A percentile compares a stretch with the other conserved stretches of the same genome.
Conservation (phyloP, 1,140 invertebrate genomes). For the Drosophila funebris region DNA sequence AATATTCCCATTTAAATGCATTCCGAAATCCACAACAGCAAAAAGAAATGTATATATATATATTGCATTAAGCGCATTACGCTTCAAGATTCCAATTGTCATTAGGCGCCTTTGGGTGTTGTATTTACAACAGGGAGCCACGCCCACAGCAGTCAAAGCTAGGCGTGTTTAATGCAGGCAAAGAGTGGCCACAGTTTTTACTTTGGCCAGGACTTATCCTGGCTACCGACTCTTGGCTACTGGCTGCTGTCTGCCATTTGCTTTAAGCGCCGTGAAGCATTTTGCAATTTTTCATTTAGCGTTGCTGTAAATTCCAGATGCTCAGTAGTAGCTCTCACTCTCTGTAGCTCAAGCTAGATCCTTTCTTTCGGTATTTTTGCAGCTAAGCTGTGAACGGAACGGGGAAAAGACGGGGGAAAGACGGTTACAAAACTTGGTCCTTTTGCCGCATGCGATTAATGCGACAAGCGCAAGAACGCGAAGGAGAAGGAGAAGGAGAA, state of each 20-base stretch:
- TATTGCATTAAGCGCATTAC: constrained; percentile 38
- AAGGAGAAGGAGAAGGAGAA: background rate
- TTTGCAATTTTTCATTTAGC: constrained; percentile 73
- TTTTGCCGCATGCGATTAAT: constrained; percentile 71
- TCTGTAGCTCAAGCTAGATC: constrained; percentile 1
- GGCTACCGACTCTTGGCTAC: background rate
- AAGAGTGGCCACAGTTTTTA: constrained; percentile 23
- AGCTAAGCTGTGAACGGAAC: constrained; percentile 31
- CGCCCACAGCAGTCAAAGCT: constrained; percentile 27
- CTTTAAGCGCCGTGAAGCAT: constrained; percentile 56
- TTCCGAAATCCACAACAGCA: constrained; percentile 3
- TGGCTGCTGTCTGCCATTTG: constrained; percentile 20
- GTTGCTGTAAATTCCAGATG: constrained; percentile 74
- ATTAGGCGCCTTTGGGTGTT: constrained; percentile 42
- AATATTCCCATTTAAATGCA: constrained; percentile 26
- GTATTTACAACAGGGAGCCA: constrained; percentile 29
- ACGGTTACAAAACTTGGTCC: constrained; percentile 68
- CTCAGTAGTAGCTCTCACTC: constrained; percentile 17
- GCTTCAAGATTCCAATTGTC: constrained; percentile 66
- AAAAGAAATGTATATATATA: constrained; percentile 1
- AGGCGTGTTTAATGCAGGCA: background rate
- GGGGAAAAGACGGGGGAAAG: constrained; percentile 11
- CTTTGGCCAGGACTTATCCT: constrained; percentile 1
- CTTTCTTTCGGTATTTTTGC: constrained; percentile 27
- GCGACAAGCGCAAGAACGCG: constrained; percentile 30